These are phyloP conservation scores for Sarcoramphus papa DNA, from an alignment of 2,797 vertebrate species.

Conservation along the genomic window DNA sequence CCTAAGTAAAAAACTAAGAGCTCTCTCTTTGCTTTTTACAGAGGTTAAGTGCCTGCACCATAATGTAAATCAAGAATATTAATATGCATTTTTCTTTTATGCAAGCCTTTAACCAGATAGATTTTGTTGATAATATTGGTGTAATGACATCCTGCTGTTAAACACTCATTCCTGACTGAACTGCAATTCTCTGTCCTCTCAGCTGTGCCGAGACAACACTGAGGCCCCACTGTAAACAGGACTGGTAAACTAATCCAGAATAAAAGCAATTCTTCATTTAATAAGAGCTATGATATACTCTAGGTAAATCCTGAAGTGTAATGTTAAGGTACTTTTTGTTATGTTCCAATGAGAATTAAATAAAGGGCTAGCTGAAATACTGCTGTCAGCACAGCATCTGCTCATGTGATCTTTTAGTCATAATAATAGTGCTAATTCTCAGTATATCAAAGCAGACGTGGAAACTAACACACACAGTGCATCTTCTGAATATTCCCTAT, in stretches of 20 bases:
- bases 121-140: neutral
- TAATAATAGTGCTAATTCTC: conserved; percentile 45
- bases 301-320: neutral
- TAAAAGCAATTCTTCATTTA: neutral
- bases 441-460: conserved; percentile 4
- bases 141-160: neutral
- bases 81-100: neutral
- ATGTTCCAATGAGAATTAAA: conserved; percentile 31
- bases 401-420: conserved; percentile 53
- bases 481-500: conserved; percentile 26
- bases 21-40: neutral
- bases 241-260: neutral
- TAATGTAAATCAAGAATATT: neutral
- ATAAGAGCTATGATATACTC: neutral
- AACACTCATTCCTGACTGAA: neutral
- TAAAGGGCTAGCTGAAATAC: conserved; percentile 62
- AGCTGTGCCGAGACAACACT: neutral
- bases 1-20: neutral
- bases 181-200: neutral
- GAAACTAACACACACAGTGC: conserved; percentile 39
- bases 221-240: neutral
- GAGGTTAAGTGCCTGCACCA: neutral
- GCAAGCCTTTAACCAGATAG: neutral
- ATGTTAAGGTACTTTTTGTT: neutral
- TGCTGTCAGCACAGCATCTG: conserved; percentile 58